Evolutionary conservation across 2,888 invertebrate species (phyloP).

Genomic region (Drosophila parthenogenetica): DNA sequence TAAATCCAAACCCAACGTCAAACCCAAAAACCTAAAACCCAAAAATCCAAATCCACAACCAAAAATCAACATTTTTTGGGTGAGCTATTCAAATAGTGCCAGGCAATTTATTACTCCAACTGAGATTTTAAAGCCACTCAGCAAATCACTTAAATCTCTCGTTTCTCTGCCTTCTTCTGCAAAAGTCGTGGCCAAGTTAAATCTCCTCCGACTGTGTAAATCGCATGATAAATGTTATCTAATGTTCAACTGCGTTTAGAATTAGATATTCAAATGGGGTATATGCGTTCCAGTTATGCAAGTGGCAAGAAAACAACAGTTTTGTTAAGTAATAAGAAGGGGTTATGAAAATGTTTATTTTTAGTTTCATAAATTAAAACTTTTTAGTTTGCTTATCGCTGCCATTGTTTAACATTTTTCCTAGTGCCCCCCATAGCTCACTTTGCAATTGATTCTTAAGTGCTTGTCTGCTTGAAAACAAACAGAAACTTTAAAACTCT

Average conservation of each 20-base stretch:
- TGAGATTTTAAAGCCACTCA: constrained; percentile 76
- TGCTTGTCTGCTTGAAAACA: background rate
- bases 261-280: constrained; percentile 22
- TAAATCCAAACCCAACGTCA: constrained; percentile 51
- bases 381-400: background rate
- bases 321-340: no score
- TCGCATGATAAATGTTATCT: constrained; percentile 77
- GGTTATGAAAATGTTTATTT: no score
- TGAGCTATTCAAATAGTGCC: constrained; percentile 70
- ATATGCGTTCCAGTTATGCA: constrained; percentile 2
- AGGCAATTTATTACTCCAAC: constrained; percentile 68
- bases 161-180: constrained; percentile 38
- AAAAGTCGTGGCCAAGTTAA: constrained; percentile 79
- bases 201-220: constrained; percentile 59
- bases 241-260: constrained; percentile 34
- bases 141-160: constrained; percentile 76
- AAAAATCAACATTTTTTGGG: constrained; percentile 70
- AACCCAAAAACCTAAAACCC: background rate
- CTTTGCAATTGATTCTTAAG: background rate
- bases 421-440: background rate
- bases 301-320: no score
- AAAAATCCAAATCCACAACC: constrained; percentile 33
- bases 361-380: background rate
- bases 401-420: background rate
- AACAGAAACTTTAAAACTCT: background rate